Conservation (phyloP, 2,888 invertebrate genomes). For the Diarsia dahlii region DNA sequence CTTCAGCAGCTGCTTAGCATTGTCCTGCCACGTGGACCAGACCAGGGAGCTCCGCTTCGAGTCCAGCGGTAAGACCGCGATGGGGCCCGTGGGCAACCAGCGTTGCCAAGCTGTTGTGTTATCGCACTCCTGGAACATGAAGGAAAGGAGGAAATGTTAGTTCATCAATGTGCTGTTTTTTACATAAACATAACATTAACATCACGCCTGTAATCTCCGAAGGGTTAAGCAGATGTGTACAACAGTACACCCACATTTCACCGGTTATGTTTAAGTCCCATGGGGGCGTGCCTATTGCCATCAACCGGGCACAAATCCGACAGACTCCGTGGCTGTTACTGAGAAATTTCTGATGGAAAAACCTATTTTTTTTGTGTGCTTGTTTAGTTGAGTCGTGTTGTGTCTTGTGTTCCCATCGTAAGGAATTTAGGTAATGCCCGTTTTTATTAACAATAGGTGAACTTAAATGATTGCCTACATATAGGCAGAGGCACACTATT, state of each 20-base stretch:
- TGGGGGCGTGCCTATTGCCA: too few relatives aligned
- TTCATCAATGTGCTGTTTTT: not conserved
- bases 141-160: not conserved
- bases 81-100: slow-evolving; percentile 97
- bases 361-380: too few relatives aligned
- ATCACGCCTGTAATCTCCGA: too few relatives aligned
- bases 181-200: too few relatives aligned
- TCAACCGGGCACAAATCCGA: too few relatives aligned
- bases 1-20: slow-evolving; percentile 94
- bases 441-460: not conserved
- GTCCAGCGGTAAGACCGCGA: slow-evolving; percentile 97
- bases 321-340: too few relatives aligned
- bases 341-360: too few relatives aligned
- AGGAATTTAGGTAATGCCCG: not conserved
- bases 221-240: too few relatives aligned
- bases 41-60: slow-evolving; percentile 96
- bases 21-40: slow-evolving; percentile 95
- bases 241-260: too few relatives aligned
- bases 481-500: not conserved
- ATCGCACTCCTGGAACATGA: slow-evolving; percentile 90
- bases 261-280: too few relatives aligned
- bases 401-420: too few relatives aligned
- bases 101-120: slow-evolving; percentile 99
- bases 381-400: too few relatives aligned
- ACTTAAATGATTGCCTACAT: not conserved